Evolutionary conservation across 2,113 vertebrate species (phyloP), one percentile per base, ranked within the genome.

Genomic region (Bungarus multicinctus): DNA sequence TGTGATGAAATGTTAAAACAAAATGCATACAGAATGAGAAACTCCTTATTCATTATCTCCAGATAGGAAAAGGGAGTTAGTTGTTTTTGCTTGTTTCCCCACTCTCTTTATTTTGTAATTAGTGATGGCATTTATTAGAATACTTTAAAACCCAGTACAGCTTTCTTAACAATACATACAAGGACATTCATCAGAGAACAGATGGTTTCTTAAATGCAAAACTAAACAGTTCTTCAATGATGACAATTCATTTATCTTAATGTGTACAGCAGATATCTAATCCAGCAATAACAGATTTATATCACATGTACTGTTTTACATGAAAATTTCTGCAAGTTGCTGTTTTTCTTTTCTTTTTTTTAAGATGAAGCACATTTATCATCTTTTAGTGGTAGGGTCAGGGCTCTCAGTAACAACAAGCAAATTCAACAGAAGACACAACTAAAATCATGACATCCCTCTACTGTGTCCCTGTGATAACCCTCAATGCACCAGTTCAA

Each of bases 211-310:
- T 96, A 96, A 64, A 97, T 43, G 89, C 93, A 95, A 96, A 97
- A 97, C 95, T 97, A 96, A 98, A 97, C 94, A 97, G 94, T 96
- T 96, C 95, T 97, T 88, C 14, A 97, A 98, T 96, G 94, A 96
- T 96, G 97, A 96, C 94, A 97, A 97, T 96, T 94, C 97, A 98
- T 98, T 98, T 97, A 97, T 98, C 97, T 98, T 98, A 96, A 98
- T 97, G 97, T 97, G 96, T 95, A 94, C 85, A 97, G 96, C 95
- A 97, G 89, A 95, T 96, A 97, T 93, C 94, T 96, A 95, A 97
- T 96, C 54, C 2, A 96, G 54, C 94, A 96, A 1, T 91, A 94
- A 90, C 93, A 95, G 91, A 96, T 95, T 96, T 96, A 95, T 93
- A 96, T 94, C 93, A 95, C 94, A 94, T 87, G 34, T 87, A 95